Conservation (phyloP, 1,140 invertebrate genomes). For the Gerris buenoi region DNA sequence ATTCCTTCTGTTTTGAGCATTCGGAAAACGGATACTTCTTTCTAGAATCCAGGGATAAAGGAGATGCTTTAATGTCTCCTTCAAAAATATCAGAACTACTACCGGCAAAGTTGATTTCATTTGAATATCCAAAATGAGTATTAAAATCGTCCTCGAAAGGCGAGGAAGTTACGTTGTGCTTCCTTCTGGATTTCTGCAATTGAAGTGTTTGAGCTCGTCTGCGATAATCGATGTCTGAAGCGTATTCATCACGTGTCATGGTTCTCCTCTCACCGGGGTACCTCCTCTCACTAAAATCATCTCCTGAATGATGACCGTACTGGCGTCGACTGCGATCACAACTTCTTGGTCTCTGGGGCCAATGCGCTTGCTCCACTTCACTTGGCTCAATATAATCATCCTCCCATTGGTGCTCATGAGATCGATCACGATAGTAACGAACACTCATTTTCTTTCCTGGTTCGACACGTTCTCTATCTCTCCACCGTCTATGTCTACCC, state of each 20-base stretch:
- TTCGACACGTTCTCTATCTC: constrained; percentile 25
- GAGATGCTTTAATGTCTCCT: constrained; percentile 18
- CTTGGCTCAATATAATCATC: constrained; percentile 30
- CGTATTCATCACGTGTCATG: constrained; percentile 5
- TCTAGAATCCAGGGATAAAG: constrained; percentile 7
- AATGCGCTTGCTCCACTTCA: constrained; percentile 19
- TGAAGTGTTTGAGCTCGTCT: constrained; percentile 13
- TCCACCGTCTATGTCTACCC: constrained; percentile 11
- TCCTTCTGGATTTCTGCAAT: constrained; percentile 16
- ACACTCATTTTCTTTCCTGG: constrained; percentile 29
- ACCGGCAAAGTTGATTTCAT: constrained; percentile 18
- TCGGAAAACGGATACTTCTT: constrained; percentile 10
- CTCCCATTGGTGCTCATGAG: constrained; percentile 39
- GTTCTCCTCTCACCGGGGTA: constrained; percentile 1
- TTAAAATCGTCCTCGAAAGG: constrained; percentile 56
- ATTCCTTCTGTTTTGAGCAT: constrained; percentile 4
- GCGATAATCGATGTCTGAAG: constrained; percentile 11
- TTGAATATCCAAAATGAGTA: constrained; percentile 25
- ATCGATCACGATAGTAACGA: constrained; percentile 30
- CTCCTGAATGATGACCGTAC: constrained; percentile 16
- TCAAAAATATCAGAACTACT: constrained; percentile 22
- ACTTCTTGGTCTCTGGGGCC: constrained; percentile 16
- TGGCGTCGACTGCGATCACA: constrained; percentile 15
- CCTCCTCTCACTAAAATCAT: constrained; percentile 6
- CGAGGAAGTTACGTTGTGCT: constrained; percentile 33